Evolutionary conservation across 2,888 invertebrate genomes (phyloP).

Genomic region (Tipula confusa): DNA sequence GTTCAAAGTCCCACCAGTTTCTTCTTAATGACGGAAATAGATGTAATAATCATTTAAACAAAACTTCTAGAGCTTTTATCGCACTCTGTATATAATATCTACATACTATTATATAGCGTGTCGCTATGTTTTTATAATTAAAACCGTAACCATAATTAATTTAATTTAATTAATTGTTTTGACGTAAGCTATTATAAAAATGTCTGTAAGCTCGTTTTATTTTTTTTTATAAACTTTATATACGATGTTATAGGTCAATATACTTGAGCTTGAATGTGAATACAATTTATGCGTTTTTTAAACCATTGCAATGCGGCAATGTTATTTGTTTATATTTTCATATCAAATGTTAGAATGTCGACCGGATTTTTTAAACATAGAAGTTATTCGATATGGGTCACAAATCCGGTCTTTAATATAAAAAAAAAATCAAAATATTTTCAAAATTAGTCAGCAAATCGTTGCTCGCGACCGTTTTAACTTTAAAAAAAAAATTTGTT

Average conservation of each 20-base stretch:
- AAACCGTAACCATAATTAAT: not conserved
- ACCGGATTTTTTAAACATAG: not conserved
- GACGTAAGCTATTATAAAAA: not conserved
- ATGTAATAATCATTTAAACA: too few relatives aligned
- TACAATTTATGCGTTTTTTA: not conserved
- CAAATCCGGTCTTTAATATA: conserved; percentile 12
- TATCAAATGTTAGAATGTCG: not conserved
- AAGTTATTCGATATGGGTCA: not conserved
- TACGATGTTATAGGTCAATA: not conserved
- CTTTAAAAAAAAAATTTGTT: not conserved
- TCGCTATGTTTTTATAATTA: not conserved
- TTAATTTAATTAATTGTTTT: not conserved
- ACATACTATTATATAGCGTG: not conserved
- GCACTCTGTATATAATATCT: not conserved
- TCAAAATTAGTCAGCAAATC: not conserved
- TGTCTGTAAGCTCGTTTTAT: not conserved
- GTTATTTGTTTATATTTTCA: too few relatives aligned
- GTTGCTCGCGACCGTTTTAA: not conserved
- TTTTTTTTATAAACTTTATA: not conserved
- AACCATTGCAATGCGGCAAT: not conserved
- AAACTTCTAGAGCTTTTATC: too few relatives aligned
- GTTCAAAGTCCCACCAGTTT: too few relatives aligned
- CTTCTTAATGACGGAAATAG: too few relatives aligned
- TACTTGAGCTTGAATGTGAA: not conserved
- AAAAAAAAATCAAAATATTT: not conserved